These are phyloP conservation scores for Pollenia amentaria DNA, from an alignment of 2,888 invertebrate species.

Conservation along the genomic window DNA sequence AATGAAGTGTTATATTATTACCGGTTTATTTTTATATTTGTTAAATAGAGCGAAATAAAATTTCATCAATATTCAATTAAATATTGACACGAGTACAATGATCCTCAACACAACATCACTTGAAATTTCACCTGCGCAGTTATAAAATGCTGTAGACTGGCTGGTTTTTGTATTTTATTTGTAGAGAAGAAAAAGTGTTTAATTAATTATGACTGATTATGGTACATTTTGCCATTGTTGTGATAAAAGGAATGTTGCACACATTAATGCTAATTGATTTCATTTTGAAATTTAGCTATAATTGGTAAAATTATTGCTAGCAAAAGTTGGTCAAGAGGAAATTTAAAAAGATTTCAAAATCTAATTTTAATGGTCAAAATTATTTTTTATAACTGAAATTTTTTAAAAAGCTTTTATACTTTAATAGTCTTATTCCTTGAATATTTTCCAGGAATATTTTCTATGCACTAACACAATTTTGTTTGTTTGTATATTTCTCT, in stretches of 20 bases:
- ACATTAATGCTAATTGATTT: conserved; percentile 20
- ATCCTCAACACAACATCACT: conserved; percentile 14
- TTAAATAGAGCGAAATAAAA: conserved; percentile 51
- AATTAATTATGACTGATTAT: conserved; percentile 61
- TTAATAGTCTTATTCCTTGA: too few species aligned
- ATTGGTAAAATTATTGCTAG: too few species aligned
- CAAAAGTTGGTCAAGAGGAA: too few species aligned
- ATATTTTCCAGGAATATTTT: too few species aligned
- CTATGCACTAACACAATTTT: too few species aligned
- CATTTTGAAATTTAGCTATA: background rate
- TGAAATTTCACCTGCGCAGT: conserved; percentile 45
- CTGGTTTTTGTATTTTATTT: conserved; percentile 1
- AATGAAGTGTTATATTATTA: conserved; percentile 33
- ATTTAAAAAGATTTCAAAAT: too few species aligned
- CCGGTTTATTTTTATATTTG: conserved; percentile 41
- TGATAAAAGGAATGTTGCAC: conserved; percentile 46
- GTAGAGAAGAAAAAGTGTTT: conserved; percentile 11
- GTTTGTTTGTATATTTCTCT: too few species aligned
- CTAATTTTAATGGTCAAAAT: too few species aligned
- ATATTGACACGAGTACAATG: conserved; percentile 32
- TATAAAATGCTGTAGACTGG: background rate
- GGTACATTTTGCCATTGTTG: conserved; percentile 42
- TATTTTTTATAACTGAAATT: too few species aligned
- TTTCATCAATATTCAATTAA: conserved; percentile 38
- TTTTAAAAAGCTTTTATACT: too few species aligned